Percentiles rank a stretch among this genome's conserved stretches.
Evolutionary conservation across 2,797 vertebrate genomes (phyloP).

Genomic region (Gymnoscopelus braueri): DNA sequence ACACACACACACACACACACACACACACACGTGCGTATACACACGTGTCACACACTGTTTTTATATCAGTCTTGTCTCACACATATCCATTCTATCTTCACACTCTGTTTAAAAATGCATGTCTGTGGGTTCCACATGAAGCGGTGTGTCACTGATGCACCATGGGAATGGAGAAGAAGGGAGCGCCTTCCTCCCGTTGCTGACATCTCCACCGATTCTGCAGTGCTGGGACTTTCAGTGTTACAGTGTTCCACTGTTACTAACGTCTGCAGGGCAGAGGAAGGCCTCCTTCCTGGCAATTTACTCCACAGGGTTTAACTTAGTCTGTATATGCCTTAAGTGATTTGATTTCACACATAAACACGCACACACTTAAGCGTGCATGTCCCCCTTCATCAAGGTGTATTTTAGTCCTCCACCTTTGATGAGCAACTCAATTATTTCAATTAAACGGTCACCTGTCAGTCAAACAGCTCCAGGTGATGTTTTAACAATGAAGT

Average conservation of each 20-base stretch:
- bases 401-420: conserved; percentile 24
- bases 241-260: conserved; percentile 21
- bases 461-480: conserved; percentile 74
- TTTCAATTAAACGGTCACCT: conserved; percentile 78
- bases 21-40: neutral
- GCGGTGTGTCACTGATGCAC: conserved; percentile 33
- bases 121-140: conserved; percentile 23
- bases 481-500: conserved; percentile 61
- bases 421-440: conserved; percentile 61
- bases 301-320: conserved; percentile 24
- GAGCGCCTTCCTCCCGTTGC: neutral
- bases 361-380: neutral
- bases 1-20: neutral
- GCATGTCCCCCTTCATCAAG: conserved; percentile 19
- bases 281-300: conserved; percentile 32
- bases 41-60: conserved; percentile 8
- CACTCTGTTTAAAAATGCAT: conserved; percentile 44
- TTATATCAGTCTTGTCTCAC: conserved; percentile 30
- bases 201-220: no score
- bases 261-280: conserved; percentile 13
- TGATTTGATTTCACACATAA: neutral
- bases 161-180: conserved; percentile 29
- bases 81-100: conserved; percentile 9
- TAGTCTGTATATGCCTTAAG: conserved; percentile 8
- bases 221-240: neutral